phyloP scores from a whole-genome alignment of 2,113 vertebrate genomes.

The Budorcas taxicolor region DNA sequence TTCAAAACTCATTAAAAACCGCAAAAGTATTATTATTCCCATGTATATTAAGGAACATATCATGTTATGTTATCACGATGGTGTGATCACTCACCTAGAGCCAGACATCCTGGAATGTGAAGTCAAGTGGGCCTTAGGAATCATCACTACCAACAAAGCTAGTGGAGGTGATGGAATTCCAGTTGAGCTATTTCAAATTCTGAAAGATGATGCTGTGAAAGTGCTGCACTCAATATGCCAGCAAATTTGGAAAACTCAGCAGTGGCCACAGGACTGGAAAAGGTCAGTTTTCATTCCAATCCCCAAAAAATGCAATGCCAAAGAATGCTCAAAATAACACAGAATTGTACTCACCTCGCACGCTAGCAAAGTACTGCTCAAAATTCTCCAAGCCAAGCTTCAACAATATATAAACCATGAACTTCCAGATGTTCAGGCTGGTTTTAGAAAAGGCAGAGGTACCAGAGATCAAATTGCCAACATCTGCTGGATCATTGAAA shows the following conservation, averaged over 20 bases:
- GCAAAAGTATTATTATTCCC: not conserved
- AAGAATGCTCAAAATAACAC: not conserved
- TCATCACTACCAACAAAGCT: not conserved
- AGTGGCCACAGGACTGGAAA: not conserved
- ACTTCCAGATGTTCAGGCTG: not conserved
- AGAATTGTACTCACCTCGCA: not conserved
- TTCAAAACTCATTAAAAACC: not conserved
- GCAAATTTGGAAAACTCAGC: not conserved
- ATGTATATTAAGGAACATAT: not conserved
- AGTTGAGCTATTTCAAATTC: not conserved
- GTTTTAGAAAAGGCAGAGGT: not conserved
- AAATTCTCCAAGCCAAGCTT: not conserved
- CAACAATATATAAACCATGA: not conserved
- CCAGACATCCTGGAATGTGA: not conserved
- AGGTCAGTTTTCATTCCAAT: not conserved
- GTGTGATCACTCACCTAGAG: not conserved
- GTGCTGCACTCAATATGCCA: not conserved
- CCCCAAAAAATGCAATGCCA: not conserved
- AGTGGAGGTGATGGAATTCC: not conserved
- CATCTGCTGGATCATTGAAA: accelerated
- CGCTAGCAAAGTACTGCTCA: not conserved
- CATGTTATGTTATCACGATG: not conserved
- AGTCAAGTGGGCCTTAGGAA: not conserved
- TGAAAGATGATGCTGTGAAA: not conserved
- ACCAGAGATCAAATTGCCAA: not conserved